Evolutionary conservation across 2,888 invertebrate genomes (phyloP), one percentile per base, ranked within the genome.

Genomic region (Aleiodes leptofemur): DNA sequence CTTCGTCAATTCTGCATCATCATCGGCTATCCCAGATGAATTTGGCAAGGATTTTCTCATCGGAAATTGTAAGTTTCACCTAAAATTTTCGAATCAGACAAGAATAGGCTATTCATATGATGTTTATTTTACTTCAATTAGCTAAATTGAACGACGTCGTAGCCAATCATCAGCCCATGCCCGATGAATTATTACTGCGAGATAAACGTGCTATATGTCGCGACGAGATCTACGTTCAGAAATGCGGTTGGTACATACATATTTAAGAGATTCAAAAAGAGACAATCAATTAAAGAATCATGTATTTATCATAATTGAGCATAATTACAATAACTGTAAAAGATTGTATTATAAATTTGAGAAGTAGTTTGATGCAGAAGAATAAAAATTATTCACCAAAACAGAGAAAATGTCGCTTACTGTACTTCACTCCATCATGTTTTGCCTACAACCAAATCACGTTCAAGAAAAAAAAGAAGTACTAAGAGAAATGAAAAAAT

Each of bases 241-340:
- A 23, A 1, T 23, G 23, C 23, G 23, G 23, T 23, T 23, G 23
- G 23, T 23, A 23, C 23, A 23, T 23, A 23, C 23, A 23, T 23
- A 23, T 23, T 23, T 23, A 23, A 23, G 23, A 23, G 23, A 23
- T 23, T 23, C 23, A 23, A 2, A 23, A 23, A 23, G 23, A 2
- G 23, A 23, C 2, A 23, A 23, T 23, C 2, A 23, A 23, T 23
- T 23, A 23, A 34, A 34, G 6, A 34, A 6, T 23, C 23, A 23
- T 23, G 23, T 23, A 23, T 23, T 2, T 23, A 23, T 23, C 23
- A 34, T 34, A 34, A 34, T 34, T 34, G 14, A 61, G 16, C 34
- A 61, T 43, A 43, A 64, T 64, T 64, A 64, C 9, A 64, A 64
- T 64, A 16, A 23, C 23, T 64, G 16, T 11, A 11, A 7, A 8